phyloP scores from a whole-genome alignment of 2,113 vertebrate genomes.

The Poicephalus gulielmi region DNA sequence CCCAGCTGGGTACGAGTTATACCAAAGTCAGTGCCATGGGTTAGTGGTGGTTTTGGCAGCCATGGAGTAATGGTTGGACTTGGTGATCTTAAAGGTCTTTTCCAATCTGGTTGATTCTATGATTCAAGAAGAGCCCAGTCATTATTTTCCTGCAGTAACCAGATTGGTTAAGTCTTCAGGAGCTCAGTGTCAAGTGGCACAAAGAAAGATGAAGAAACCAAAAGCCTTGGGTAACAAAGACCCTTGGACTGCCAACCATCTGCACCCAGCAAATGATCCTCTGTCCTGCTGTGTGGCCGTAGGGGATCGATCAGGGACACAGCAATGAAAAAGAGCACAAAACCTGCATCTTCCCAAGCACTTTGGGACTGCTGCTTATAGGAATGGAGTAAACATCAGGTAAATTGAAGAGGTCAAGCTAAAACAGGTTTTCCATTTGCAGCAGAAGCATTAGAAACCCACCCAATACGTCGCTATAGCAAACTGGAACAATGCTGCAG shows the following conservation, averaged over 20 bases:
- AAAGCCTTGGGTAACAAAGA: not conserved
- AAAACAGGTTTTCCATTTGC: not conserved
- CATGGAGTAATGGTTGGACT: no score
- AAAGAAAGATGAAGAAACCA: not conserved
- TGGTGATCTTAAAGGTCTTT: no score
- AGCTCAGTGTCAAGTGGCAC: not conserved
- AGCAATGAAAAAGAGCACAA: not conserved
- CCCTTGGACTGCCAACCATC: not conserved
- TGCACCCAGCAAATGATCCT: not conserved
- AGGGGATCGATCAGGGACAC: not conserved
- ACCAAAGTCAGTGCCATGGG: not conserved
- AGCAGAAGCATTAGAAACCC: not conserved
- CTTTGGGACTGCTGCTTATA: not conserved
- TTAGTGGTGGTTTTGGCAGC: no score
- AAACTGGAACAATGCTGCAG: not conserved
- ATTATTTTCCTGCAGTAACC: not conserved
- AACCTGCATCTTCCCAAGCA: not conserved
- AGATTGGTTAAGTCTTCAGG: not conserved
- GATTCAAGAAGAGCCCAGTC: not conserved
- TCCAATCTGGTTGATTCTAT: no score
- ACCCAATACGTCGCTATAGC: not conserved
- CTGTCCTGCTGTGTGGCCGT: not conserved
- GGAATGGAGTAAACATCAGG: not conserved
- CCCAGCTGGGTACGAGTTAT: not conserved
- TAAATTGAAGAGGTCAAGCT: not conserved